phyloP scores from a whole-genome alignment of 2,113 vertebrate species.

The Engystomops pustulosus region DNA sequence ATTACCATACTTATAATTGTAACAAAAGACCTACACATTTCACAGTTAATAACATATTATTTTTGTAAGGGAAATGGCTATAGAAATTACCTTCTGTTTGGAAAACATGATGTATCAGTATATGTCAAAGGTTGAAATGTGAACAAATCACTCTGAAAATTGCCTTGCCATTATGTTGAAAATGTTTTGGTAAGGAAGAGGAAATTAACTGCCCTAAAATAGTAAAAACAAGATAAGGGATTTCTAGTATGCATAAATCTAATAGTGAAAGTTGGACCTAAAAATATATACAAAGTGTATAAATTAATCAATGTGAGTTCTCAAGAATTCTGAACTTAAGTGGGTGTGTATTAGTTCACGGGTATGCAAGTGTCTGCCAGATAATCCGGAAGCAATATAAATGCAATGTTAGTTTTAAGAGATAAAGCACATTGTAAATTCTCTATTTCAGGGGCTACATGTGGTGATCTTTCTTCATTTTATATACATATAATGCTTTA shows the following conservation, averaged over 20 bases:
- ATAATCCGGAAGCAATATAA: conserved; percentile 33
- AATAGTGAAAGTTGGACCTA: conserved; percentile 42
- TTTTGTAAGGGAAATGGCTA: no score
- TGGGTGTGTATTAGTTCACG: conserved; percentile 51
- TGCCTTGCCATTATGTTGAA: conserved; percentile 25
- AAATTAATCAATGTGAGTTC: conserved; percentile 44
- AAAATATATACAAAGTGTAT: conserved; percentile 25
- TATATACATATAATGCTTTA: background rate
- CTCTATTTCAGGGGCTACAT: background rate
- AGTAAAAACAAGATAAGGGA: conserved; percentile 37
- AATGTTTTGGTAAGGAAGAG: conserved; percentile 30
- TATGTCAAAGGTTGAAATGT: background rate
- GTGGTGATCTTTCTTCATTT: background rate
- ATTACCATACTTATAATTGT: no score
- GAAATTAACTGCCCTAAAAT: conserved; percentile 33
- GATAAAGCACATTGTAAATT: background rate
- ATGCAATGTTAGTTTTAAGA: background rate
- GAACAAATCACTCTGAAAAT: conserved; percentile 12
- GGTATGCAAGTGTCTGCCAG: conserved; percentile 2
- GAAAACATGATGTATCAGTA: conserved; percentile 17
- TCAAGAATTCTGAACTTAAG: conserved; percentile 43
- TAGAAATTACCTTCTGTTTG: conserved; percentile 19
- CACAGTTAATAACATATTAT: no score
- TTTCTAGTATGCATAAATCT: conserved; percentile 27
- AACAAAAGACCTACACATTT: no score